These are phyloP conservation scores for Ctenopoma multispine DNA, from an alignment of 2,797 vertebrate species.

Conservation along the genomic window DNA sequence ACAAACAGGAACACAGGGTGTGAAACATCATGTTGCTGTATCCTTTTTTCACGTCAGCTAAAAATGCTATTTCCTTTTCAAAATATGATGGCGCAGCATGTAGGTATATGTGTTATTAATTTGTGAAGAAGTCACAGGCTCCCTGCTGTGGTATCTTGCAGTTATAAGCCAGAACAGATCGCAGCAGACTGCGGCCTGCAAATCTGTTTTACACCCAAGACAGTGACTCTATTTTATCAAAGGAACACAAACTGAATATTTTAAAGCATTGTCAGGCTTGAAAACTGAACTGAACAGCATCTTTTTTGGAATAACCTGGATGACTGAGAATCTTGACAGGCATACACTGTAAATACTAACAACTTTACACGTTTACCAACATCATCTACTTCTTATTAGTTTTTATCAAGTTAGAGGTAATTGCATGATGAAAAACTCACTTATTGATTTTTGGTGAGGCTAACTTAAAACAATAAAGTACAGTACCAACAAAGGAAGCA, in stretches of 20 bases:
- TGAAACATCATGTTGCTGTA: conserved; percentile 7
- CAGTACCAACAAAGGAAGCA: too few relatives aligned
- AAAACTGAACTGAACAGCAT: not conserved
- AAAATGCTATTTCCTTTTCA: not conserved
- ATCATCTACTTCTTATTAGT: too few relatives aligned
- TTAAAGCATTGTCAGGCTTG: not conserved
- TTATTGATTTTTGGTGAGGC: too few relatives aligned
- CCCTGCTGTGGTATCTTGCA: conserved; percentile 22
- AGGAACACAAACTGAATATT: not conserved
- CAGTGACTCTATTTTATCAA: not conserved
- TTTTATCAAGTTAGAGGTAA: too few relatives aligned
- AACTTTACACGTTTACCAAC: too few relatives aligned
- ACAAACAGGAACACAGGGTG: conserved; percentile 21
- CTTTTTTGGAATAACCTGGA: too few relatives aligned
- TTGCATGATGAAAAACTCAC: too few relatives aligned
- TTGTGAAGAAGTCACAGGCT: conserved; percentile 7
- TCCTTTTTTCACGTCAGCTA: not conserved
- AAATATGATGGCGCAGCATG: not conserved
- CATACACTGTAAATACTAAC: too few relatives aligned
- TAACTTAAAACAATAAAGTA: too few relatives aligned
- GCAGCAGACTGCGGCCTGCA: not conserved
- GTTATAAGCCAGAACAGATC: conserved; percentile 1
- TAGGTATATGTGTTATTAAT: conserved; percentile 9
- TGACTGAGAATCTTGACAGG: too few relatives aligned
- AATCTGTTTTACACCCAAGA: not conserved